Conservation (phyloP, 2,888 invertebrate species). For the Andrena minutula region DNA sequence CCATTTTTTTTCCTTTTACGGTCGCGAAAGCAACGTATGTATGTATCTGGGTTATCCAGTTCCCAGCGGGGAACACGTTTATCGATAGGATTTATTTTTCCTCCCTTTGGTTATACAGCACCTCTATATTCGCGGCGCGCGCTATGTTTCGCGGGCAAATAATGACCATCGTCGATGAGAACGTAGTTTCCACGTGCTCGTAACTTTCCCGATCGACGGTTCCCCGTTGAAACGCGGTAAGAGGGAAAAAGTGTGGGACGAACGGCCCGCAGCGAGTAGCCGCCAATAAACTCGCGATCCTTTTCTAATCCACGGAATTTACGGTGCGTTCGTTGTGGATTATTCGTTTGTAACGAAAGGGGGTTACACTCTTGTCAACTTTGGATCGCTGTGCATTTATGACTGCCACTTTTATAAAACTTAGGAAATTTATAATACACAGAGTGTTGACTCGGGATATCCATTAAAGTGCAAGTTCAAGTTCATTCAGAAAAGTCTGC, state of each 20-base stretch:
- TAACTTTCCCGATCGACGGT: slow-evolving; percentile 50
- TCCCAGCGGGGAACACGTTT: slow-evolving; percentile 28
- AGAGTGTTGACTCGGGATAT: too few species aligned
- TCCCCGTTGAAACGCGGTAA: slow-evolving; percentile 7
- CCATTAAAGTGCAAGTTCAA: too few species aligned
- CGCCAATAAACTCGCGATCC: not conserved
- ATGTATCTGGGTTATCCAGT: slow-evolving; percentile 50
- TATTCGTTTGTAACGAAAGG: not conserved
- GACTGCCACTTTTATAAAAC: too few species aligned
- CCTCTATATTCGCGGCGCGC: slow-evolving; percentile 15
- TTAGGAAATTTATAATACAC: too few species aligned
- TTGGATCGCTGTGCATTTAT: not conserved
- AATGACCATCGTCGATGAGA: slow-evolving; percentile 49
- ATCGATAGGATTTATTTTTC: slow-evolving; percentile 56
- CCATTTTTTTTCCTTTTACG: not conserved
- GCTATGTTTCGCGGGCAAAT: slow-evolving; percentile 39
- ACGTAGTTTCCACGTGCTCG: slow-evolving; percentile 15
- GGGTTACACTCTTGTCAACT: not conserved
- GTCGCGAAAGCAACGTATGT: slow-evolving; percentile 32
- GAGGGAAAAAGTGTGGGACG: not conserved
- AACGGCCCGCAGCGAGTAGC: not conserved
- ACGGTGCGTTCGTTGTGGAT: not conserved
- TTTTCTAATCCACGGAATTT: not conserved
- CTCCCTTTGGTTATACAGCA: not conserved
- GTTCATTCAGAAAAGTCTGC: too few species aligned